phyloP scores from a whole-genome alignment of 1,140 invertebrate genomes.

The Helicoverpa zea region DNA sequence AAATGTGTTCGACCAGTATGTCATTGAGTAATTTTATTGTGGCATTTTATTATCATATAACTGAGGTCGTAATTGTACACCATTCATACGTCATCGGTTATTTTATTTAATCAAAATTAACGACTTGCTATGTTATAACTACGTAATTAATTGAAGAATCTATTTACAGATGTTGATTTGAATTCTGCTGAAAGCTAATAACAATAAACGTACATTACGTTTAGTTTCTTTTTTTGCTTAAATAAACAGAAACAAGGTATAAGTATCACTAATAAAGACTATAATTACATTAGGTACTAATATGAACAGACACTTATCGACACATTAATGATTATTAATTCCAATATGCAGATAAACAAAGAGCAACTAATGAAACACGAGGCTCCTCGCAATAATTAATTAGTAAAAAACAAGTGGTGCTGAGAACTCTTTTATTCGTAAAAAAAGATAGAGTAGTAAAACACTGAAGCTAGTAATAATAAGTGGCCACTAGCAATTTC shows the following conservation, averaged over 20 bases:
- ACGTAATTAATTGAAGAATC: neutral
- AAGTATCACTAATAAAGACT: neutral
- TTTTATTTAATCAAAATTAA: constrained; percentile 8
- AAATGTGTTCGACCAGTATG: constrained; percentile 42
- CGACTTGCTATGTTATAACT: neutral
- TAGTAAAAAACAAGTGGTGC: constrained; percentile 8
- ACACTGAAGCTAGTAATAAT: constrained; percentile 53
- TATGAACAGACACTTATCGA: constrained; percentile 9
- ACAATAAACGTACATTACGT: neutral
- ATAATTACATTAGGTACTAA: constrained; percentile 7
- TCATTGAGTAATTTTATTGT: constrained; percentile 30
- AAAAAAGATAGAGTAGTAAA: constrained; percentile 17
- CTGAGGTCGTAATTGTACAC: neutral
- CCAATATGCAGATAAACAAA: constrained; percentile 23
- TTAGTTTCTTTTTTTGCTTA: neutral
- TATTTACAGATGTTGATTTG: neutral
- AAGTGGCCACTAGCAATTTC: constrained; percentile 42
- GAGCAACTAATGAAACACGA: constrained; percentile 18
- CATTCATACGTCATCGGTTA: neutral
- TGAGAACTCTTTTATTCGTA: constrained; percentile 8
- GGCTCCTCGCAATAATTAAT: neutral
- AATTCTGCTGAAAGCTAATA: neutral
- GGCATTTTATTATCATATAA: constrained; percentile 3
- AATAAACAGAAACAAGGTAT: neutral
- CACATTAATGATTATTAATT: constrained; percentile 7